Evolutionary conservation across 1,140 invertebrate genomes (phyloP).

Genomic region (Danaus plexippus): DNA sequence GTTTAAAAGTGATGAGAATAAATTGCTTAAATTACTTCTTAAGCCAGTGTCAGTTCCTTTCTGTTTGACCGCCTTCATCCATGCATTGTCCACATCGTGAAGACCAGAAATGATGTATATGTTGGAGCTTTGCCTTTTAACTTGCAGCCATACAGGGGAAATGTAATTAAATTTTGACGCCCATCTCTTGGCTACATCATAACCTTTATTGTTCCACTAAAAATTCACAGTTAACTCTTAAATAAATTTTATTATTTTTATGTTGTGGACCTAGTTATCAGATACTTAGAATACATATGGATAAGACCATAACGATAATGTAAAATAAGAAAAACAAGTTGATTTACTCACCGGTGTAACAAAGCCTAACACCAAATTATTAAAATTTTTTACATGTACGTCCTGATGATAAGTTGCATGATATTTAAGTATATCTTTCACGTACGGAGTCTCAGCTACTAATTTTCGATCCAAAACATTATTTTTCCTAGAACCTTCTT

Average conservation of each 20-base stretch:
- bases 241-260: conserved; percentile 1
- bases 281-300: neutral
- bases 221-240: conserved; percentile 40
- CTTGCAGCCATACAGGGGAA: conserved; percentile 95
- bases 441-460: conserved; percentile 75
- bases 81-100: conserved; percentile 87
- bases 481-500: conserved; percentile 76
- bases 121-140: conserved; percentile 75
- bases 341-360: conserved; percentile 84
- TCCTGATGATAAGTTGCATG: conserved; percentile 82
- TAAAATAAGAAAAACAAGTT: neutral
- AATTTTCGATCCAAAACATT: conserved; percentile 81
- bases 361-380: conserved; percentile 85
- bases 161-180: conserved; percentile 91
- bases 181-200: conserved; percentile 93
- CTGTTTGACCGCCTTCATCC: conserved; percentile 81
- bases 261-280: neutral
- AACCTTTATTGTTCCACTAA: conserved; percentile 96
- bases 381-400: conserved; percentile 76
- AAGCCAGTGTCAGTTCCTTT: conserved; percentile 52
- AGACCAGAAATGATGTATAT: conserved; percentile 78
- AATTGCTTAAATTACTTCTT: conserved; percentile 37
- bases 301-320: neutral
- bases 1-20: neutral
- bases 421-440: conserved; percentile 83